Evolutionary conservation across 2,113 vertebrate genomes (phyloP), one percentile per base, ranked within the genome.

Genomic region (Grammomys surdaster): DNA sequence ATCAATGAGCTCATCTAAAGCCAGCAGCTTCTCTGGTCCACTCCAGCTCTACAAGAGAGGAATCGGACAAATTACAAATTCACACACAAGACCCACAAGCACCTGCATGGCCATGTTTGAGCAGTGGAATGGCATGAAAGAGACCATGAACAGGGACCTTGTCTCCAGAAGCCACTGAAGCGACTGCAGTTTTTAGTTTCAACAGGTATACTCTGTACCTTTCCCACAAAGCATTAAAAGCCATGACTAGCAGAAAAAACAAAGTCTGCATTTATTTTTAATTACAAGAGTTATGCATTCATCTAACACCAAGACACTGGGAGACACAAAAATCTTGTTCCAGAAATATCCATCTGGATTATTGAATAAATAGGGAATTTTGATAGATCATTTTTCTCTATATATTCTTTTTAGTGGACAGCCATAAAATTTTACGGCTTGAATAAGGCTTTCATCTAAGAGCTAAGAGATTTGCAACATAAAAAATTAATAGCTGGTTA

Each of bases 1-100:
- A 98, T 99, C 99, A 96, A 99, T 99, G 98, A 99, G 98, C 98
- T 99, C 99, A 98, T 99, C 99, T 99, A 99, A 99, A 97, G 99
- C 99, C 98, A 99, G 99, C 97, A 99, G 98, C 98, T 99, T 99
- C 98, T 99, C 99, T 95, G 99, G 99, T 98, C 99, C 99, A 88
- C 99, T 99, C 99, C 99, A 99, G 98, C 99, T 99, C 99, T 99
- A 98, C 93, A 96, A 98, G 92, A 93, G 9, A 97, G 76, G 96
- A 94, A 96, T 51, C 16, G 88, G 85, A 86, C 89, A 89, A 75
- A 86, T 89, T 31, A 72, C 33, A 95, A 87, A 82, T 19, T 91
- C 56, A 90, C 36, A 73, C 89, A 91, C 9, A 95, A 95, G 95
- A 81, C 22, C 26, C 36, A 76, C 7, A 88, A 43, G 93, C 77